Evolutionary conservation across 2,113 vertebrate species (phyloP).

Genomic region (Urocynchramus pylzowi): DNA sequence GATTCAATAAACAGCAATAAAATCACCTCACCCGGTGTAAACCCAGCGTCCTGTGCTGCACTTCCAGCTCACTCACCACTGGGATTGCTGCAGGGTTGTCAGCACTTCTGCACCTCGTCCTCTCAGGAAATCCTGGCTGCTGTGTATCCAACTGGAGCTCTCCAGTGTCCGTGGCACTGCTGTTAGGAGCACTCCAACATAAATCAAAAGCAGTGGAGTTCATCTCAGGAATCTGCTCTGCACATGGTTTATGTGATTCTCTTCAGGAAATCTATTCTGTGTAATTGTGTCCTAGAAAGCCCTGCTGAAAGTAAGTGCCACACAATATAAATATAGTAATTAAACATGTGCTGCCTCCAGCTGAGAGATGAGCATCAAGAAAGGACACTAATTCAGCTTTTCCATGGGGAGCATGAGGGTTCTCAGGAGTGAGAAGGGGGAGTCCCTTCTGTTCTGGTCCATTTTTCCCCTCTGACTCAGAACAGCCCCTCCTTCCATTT

Average conservation of each 20-base stretch:
- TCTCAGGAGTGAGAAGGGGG: background rate
- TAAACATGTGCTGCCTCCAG: background rate
- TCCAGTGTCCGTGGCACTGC: background rate
- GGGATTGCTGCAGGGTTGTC: background rate
- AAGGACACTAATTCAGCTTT: background rate
- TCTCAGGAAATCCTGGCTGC: background rate
- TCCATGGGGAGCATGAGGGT: background rate
- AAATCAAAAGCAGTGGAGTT: background rate
- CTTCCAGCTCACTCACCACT: background rate
- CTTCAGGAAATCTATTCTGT: background rate
- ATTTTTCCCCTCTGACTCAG: background rate
- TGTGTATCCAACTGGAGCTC: background rate
- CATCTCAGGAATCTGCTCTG: background rate
- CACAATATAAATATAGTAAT: background rate
- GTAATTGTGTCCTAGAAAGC: background rate
- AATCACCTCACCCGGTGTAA: background rate
- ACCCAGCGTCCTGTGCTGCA: background rate
- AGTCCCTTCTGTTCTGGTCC: background rate
- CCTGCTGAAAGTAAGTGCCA: background rate
- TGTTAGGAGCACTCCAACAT: background rate
- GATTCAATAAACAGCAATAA: background rate
- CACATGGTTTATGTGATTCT: background rate
- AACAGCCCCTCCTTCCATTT: background rate
- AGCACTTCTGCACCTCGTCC: background rate
- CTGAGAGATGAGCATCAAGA: background rate